Evolutionary conservation across 2,113 vertebrate genomes (phyloP), one percentile per base, ranked within the genome.

Genomic region (Circaetus cinerascens): DNA sequence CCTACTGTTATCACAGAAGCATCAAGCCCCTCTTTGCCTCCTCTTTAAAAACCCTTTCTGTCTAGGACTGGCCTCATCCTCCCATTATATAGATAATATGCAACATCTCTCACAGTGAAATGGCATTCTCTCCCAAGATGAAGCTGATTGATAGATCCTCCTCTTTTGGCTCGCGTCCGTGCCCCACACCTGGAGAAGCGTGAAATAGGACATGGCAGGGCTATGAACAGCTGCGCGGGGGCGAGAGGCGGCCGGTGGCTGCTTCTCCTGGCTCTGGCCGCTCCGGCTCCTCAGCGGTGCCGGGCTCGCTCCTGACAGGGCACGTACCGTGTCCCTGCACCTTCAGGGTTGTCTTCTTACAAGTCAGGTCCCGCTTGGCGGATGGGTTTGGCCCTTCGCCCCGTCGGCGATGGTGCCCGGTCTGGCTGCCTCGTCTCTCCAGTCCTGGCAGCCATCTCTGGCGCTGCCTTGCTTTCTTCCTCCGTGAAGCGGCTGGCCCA

Each of bases 341-440:
- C 22, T 26, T 34, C 53, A 62, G 34, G 26, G 34, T 23, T 13
- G 40, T 34, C 5, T 32, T 50, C 45, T 26, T 16, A 6, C 63
- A 41, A 10, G 32, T 32, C 21, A 0, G 0, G 7, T 68, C n/a
- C 53, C 0, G 1, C 27, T n/a, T 15, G 18, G 5, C 0, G 21
- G 34, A 7, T 2, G 36, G 45, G 23, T 53, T 19, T 23, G 12
- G 34, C 36, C 53, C 76, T n/a, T 48, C 2, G 2, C 56, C 46
- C 30, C 0, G 0, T 2, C 8, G 22, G 67, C 38, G 67, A 41
- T 27, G 3, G 73, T 15, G 46, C 53, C 46, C 14, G 1, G 7
- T 10, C 29, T 19, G 53, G 86, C 73, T 10, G 3, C 36, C 23
- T 38, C 16, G 2, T 23, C 66, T 79, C 67, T 19, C 38, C 56